Conservation (phyloP, 2,888 invertebrate species). For the Koerneria pararmatus region DNA sequence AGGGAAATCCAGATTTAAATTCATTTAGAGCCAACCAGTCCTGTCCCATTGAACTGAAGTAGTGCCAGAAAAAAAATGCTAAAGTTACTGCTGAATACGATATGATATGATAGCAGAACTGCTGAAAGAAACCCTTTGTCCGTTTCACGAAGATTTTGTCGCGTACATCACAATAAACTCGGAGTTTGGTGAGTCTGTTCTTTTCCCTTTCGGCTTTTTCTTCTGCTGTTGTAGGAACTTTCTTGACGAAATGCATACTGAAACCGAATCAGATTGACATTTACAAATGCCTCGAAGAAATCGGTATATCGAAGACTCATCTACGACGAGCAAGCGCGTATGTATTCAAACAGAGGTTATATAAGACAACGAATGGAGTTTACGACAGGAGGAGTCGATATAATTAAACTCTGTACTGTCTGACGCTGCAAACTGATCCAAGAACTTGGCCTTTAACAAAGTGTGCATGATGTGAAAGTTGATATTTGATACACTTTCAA, state of each 20-base stretch:
- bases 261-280: not conserved
- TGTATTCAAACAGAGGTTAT: not conserved
- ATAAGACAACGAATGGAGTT: not conserved
- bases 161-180: constrained; percentile 29
- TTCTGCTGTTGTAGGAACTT: constrained; percentile 43
- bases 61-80: not conserved
- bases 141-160: constrained; percentile 38
- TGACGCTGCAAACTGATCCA: too few species aligned
- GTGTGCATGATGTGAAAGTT: too few species aligned
- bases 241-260: constrained; percentile 50
- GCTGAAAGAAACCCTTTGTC: constrained; percentile 31
- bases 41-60: too few species aligned
- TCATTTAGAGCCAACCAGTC: too few species aligned
- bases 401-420: too few species aligned
- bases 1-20: too few species aligned
- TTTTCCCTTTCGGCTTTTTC: constrained; percentile 35
- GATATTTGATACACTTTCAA: too few species aligned
- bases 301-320: not conserved
- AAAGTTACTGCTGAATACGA: not conserved
- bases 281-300: not conserved
- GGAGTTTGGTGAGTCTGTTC: constrained; percentile 31
- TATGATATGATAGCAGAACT: not conserved
- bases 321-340: not conserved
- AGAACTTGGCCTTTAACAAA: too few species aligned
- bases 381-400: not conserved